A percentile compares a stretch with the other conserved stretches of the same genome.
Conservation (phyloP, 2,888 invertebrate species). For the Julus scanicus region DNA sequence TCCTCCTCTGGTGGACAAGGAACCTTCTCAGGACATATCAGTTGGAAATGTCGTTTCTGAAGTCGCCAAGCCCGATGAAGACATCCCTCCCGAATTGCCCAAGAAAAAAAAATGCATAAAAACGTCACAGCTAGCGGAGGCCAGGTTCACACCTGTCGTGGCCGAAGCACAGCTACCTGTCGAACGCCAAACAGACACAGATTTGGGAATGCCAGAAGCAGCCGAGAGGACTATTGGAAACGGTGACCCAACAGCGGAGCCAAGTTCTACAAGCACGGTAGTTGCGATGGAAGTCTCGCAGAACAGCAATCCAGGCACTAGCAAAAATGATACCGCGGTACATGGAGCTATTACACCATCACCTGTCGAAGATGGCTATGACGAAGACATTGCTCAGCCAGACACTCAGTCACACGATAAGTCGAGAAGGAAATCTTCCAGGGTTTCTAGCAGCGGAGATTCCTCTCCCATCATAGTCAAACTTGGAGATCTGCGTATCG, state of each 20-base stretch:
- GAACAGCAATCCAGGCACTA: neutral
- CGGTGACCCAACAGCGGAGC: no score
- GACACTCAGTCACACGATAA: neutral
- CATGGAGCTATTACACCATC: neutral
- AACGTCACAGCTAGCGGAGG: neutral
- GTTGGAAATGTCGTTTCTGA: no score
- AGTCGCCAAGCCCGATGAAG: no score
- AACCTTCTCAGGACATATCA: neutral
- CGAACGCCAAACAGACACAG: no score
- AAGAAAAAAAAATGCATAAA: neutral
- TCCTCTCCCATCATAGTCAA: constrained; percentile 44
- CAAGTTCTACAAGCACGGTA: no score
- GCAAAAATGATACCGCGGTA: no score
- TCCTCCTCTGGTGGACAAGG: neutral
- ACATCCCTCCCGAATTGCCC: constrained; percentile 41
- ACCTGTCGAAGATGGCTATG: neutral
- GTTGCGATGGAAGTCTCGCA: no score
- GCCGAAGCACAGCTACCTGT: no score
- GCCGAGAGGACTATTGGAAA: no score
- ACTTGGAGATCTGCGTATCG: constrained; percentile 29
- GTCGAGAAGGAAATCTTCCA: neutral
- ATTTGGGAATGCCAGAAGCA: no score
- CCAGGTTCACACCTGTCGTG: no score
- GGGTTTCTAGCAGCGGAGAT: constrained; percentile 27
- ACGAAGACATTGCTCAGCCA: neutral